Evolutionary conservation across 2,113 vertebrate species (phyloP).

Genomic region (Felis chaus): DNA sequence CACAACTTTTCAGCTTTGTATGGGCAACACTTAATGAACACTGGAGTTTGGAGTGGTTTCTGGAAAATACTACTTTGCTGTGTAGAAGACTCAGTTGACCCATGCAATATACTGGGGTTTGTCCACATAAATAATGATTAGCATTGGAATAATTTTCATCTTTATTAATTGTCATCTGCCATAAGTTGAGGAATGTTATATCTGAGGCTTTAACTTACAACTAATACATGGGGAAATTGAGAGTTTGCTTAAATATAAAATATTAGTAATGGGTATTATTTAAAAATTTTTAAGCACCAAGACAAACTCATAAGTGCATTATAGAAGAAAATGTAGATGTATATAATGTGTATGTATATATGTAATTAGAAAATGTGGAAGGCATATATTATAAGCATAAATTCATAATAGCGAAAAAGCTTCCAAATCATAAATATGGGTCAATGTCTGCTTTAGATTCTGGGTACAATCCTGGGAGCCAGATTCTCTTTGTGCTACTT

Average conservation of each 20-base stretch:
- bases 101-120: neutral
- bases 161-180: neutral
- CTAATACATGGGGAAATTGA: neutral
- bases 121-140: neutral
- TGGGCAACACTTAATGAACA: neutral
- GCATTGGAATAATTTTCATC: neutral
- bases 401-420: neutral
- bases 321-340: neutral
- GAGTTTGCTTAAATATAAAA: neutral
- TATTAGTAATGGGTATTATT: neutral
- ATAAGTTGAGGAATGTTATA: neutral
- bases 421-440: neutral
- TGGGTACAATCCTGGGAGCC: neutral
- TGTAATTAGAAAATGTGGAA: neutral
- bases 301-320: constrained; percentile 1
- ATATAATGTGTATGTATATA: neutral
- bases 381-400: neutral
- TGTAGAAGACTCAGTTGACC: neutral
- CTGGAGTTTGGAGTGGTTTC: neutral
- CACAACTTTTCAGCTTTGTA: neutral
- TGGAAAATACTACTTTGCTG: neutral
- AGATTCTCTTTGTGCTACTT: neutral
- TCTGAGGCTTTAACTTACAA: neutral
- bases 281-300: neutral
- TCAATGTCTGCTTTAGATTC: neutral